Base-by-base conservation (phyloP, 37 sponge, comb jelly and placozoan genomes). In the Diacarnus erythraeanus region DNA sequence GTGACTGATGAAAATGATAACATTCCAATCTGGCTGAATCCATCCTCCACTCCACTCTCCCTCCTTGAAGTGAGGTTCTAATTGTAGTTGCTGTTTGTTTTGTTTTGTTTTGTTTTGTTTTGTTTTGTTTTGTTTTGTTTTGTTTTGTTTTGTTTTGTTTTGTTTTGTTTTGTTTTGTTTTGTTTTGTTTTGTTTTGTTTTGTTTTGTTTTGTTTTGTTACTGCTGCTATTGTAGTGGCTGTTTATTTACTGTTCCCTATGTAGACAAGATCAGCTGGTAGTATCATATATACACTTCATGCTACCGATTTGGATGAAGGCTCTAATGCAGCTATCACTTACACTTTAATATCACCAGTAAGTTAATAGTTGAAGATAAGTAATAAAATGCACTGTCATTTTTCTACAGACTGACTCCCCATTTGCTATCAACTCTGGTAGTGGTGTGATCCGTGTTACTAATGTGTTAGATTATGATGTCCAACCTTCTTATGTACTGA, bases 1-100 rank as follows among this genome's bases (percentile, higher is more conserved):
- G 77, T 74, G 5, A 20, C 34, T 34, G 74, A 74, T 56, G 58
- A 56, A 9, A 74, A 74, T 27, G 74, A 74, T 27, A 74, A 74
- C 58, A 43, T 3, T 4, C 74, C 74, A 3, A 31, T 27, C 1
- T 74, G 54, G 57, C 27, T 25, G 30, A 69, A 37, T 37, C 25
- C 38, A 37, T 20, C 69, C 21, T 36, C 69, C 29, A 35, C 5
- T 36, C 21, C 69, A 33, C 29, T 69, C 31, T 23, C 64, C 20
- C 30, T 61, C 25, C 5, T 27, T 61, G 64, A 61, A 27, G 64
- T 61, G 30, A 63, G 64, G 51, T 47, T n/a, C n/a, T n/a, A n/a
- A 47, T 12, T 15, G 51, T 47, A 12, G 12, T 15, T 6, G 51
- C 6, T 12, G 12, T 47, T 47, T 47, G 6, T 47, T 47, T 47